Evolutionary conservation across 2,113 vertebrate species (phyloP), one percentile per base, ranked within the genome.

Genomic region (Lutjanus erythropterus): DNA sequence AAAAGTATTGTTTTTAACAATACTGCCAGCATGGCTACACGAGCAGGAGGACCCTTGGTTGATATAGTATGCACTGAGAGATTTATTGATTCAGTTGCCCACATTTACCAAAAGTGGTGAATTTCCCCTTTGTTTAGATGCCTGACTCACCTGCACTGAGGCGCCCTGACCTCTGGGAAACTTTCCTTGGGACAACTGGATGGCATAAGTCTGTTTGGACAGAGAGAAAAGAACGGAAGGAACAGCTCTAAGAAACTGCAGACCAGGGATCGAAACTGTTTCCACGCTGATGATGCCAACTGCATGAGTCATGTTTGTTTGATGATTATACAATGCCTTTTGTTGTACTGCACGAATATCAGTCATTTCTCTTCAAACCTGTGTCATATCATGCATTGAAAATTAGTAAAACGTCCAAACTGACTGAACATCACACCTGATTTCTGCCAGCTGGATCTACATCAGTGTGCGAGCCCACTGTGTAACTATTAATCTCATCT

Each of bases 141-240:
- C 68, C 25, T 44, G 58, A 93, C 94, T 96, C 93, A 99, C 98
- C 94, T 95, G 97, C 95, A 25, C 94, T 97, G 5, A 99, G 96
- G 61, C 97, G 94, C 86, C 96, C 94, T 3, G 97, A 94, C 31
- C 97, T 95, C 85, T 96, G 97, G 77, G 97, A 94, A 0, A 96
- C 94, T 71, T 98, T 99, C 90, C 97, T 96, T 5, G 94, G 92
- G 84, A 96, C 78, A 3, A 93, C 92, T 6, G 95, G 88, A 89
- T 96, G 92, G 79, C 96, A 95, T 37, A 84, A 91, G 11, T 97
- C 96, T n/a, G 95, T 90, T 94, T 95, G 95, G 62, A 94, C 70
- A 11, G 95, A 94, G 47, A 94, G 86, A 33, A 94, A 95, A n/a
- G 93, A 96, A 31, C 88, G 89, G 37, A 92, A 94, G 6, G 92